Conservation (phyloP, 2,888 invertebrate genomes). For the Odontomyia ornata region DNA sequence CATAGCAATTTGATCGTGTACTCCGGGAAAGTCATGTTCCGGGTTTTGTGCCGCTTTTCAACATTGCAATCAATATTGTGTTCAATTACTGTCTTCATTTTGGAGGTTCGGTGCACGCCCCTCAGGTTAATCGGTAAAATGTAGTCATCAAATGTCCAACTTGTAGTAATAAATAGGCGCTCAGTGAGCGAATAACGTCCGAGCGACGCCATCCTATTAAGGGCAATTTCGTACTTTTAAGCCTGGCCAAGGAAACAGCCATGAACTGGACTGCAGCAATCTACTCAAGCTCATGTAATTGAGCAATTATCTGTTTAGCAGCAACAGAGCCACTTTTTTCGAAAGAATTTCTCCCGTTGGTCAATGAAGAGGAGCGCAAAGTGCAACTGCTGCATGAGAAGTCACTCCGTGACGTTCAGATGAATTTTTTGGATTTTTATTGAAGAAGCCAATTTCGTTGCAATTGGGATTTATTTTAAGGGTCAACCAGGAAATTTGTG, state of each 20-base stretch:
- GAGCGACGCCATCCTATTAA: constrained; percentile 21
- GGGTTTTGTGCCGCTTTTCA: constrained; percentile 30
- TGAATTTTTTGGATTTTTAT: no score
- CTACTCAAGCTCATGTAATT: constrained; percentile 38
- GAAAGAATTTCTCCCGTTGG: no score
- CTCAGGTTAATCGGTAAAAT: constrained; percentile 24
- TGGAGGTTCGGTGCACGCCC: constrained; percentile 30
- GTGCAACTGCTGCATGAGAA: no score
- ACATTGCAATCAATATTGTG: constrained; percentile 30
- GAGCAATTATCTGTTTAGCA: constrained; percentile 46
- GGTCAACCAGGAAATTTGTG: no score
- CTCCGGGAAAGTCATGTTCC: constrained; percentile 21
- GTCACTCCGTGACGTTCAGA: no score
- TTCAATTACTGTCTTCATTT: constrained; percentile 43
- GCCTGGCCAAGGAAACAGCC: background rate
- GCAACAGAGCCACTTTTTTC: constrained; percentile 23
- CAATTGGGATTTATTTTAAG: no score
- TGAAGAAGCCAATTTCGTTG: no score
- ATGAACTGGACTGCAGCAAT: constrained; percentile 11
- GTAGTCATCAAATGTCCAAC: constrained; percentile 32
- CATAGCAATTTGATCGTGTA: background rate
- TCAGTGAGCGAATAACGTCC: constrained; percentile 14
- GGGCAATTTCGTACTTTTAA: constrained; percentile 27
- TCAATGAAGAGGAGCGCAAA: no score
- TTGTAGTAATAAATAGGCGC: constrained; percentile 37